Conservation (phyloP, 2,113 vertebrate genomes). For the Hydropotes inermis region DNA sequence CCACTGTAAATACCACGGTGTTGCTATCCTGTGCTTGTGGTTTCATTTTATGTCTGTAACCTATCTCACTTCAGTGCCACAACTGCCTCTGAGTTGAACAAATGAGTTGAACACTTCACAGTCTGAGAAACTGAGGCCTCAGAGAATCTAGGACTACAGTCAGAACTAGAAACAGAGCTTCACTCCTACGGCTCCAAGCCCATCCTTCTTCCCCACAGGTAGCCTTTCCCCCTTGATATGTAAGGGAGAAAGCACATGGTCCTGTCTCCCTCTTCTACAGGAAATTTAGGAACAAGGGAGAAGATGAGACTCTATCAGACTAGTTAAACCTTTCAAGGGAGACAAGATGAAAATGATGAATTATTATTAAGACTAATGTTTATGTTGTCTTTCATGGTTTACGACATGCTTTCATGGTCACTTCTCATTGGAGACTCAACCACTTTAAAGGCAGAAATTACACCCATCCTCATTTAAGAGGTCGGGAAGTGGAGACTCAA, state of each 20-base stretch:
- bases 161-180: background rate
- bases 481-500: background rate
- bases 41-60: background rate
- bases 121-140: background rate
- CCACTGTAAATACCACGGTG: background rate
- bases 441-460: background rate
- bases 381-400: background rate
- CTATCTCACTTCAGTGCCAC: background rate
- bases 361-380: background rate
- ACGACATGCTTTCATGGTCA: background rate
- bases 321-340: conserved; percentile 12
- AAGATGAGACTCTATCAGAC: background rate
- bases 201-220: background rate
- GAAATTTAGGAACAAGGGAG: background rate
- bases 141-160: background rate
- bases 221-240: background rate
- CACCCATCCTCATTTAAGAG: background rate
- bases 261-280: background rate
- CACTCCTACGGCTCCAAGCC: background rate
- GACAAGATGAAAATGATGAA: background rate
- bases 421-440: background rate
- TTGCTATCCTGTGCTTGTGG: background rate
- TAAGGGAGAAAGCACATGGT: background rate
- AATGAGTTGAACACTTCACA: background rate
- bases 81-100: background rate